phyloP scores from a whole-genome alignment of 2,888 invertebrate genomes.

The Labia minor region DNA sequence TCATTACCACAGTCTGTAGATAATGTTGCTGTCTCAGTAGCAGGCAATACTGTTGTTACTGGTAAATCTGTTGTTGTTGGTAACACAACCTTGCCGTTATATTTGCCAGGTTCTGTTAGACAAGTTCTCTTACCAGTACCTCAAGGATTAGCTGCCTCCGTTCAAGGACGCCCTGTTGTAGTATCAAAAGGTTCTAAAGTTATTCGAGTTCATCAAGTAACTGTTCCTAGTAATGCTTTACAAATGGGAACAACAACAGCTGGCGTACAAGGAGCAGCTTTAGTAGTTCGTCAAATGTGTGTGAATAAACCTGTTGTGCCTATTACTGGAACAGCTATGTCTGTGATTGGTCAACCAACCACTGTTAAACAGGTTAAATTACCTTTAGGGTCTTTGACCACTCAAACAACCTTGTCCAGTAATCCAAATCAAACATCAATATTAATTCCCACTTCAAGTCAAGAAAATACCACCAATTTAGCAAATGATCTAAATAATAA shows the following conservation, averaged over 20 bases:
- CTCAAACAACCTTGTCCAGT: not conserved
- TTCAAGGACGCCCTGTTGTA: conserved; percentile 28
- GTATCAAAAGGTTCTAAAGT: conserved; percentile 27
- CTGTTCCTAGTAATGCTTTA: conserved; percentile 28
- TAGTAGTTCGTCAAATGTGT: conserved; percentile 25
- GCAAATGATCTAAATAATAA: not conserved
- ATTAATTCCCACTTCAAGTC: not conserved
- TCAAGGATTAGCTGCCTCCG: conserved; percentile 26
- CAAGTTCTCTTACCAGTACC: conserved; percentile 28
- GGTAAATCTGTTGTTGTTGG: conserved; percentile 30
- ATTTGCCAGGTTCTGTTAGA: conserved; percentile 25
- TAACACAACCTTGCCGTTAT: conserved; percentile 28
- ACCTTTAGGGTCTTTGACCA: conserved; percentile 23
- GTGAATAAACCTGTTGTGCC: conserved; percentile 20
- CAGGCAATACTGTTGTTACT: conserved; percentile 28
- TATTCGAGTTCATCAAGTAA: conserved; percentile 31
- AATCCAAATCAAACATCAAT: not conserved
- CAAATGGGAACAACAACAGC: conserved; percentile 21
- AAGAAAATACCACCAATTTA: not conserved
- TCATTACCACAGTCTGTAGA: conserved; percentile 35
- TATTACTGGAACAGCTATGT: conserved; percentile 20
- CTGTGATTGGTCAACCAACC: conserved; percentile 23
- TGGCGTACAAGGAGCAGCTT: conserved; percentile 24
- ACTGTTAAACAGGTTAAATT: conserved; percentile 27
- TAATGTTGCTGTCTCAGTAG: conserved; percentile 28